Percentiles rank a stretch among this genome's conserved stretches.
phyloP scores from a whole-genome alignment of 2,888 invertebrate species.

The Pristionchus exspectatus region DNA sequence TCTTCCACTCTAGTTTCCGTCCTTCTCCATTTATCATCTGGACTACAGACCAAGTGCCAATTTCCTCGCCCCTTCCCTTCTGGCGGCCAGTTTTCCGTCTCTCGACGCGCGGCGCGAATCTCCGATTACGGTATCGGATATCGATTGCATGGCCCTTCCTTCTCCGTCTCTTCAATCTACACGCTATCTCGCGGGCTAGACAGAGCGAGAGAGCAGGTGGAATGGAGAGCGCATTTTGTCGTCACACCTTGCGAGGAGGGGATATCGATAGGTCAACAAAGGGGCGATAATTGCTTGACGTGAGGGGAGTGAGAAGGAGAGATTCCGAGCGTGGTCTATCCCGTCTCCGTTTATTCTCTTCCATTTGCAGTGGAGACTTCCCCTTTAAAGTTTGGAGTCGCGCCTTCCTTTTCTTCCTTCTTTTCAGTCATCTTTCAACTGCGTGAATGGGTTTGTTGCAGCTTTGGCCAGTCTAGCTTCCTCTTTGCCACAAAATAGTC shows the following conservation, averaged over 20 bases:
- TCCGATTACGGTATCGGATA: constrained; percentile 27
- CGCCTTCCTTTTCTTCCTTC: not conserved
- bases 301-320: not conserved
- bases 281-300: not conserved
- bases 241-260: not conserved
- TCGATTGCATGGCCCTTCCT: not conserved
- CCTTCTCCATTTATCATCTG: not conserved
- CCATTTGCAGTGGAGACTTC: not conserved
- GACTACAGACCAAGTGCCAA: not conserved
- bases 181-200: not conserved
- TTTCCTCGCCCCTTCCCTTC: not conserved
- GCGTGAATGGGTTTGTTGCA: not conserved
- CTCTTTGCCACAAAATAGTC: not conserved
- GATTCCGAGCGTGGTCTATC: not conserved
- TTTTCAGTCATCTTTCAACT: not conserved
- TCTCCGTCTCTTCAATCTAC: not conserved
- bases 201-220: not conserved
- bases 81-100: not conserved
- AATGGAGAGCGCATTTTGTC: not conserved
- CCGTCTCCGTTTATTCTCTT: not conserved
- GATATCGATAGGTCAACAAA: not conserved
- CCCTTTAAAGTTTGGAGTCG: not conserved
- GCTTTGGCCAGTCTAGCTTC: not conserved
- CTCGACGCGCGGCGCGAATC: not conserved
- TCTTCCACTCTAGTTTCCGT: not conserved